Evolutionary conservation across 2,888 invertebrate genomes (phyloP), one percentile per base, ranked within the genome.

Genomic region (Synergus itoensis): DNA sequence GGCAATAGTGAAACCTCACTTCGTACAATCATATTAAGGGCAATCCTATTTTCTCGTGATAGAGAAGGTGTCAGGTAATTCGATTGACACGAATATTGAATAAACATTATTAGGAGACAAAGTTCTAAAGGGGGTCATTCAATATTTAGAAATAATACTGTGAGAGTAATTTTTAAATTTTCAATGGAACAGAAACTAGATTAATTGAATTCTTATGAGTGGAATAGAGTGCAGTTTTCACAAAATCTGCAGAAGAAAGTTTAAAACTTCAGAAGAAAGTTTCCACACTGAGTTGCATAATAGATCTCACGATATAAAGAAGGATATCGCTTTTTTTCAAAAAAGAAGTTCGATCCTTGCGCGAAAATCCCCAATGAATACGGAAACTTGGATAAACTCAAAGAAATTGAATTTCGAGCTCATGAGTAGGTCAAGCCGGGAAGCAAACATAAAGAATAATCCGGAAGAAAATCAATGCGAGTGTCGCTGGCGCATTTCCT

Each of bases 401-500:
- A 28, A 28, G 21, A 28, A 62, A 62, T 14, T 62, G 28, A 14
- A 28, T 62, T 62, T 62, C 62, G 5, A 21, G 62, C 14, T 28
- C 28, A 28, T 62, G 62, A 40, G n/a, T n/a, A 40, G 73, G 73
- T 73, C 73, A 73, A 73, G 73, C 11, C 40, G 73, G 9, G 18
- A 12, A 69, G 12, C 18, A 69, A 48, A 73, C 18, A 69, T 8
- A 73, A 73, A 48, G 36, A 73, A 28, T 12, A 16, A 21, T 48
- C 53, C 53, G 5, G 36, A 53, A 73, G 53, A 73, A 73, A 73
- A 73, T 73, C 73, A 73, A 73, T 73, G 73, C 28, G 45, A 21
- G 9, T 69, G 69, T 48, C 28, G 48, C 48, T 45, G 16, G 48
- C 21, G 45, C 45, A 45, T 16, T 67, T 45, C 63, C 28, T 28